These are phyloP conservation scores for Dendrolimus punctatus DNA, from an alignment of 1,140 invertebrate genomes.

Conservation along the genomic window DNA sequence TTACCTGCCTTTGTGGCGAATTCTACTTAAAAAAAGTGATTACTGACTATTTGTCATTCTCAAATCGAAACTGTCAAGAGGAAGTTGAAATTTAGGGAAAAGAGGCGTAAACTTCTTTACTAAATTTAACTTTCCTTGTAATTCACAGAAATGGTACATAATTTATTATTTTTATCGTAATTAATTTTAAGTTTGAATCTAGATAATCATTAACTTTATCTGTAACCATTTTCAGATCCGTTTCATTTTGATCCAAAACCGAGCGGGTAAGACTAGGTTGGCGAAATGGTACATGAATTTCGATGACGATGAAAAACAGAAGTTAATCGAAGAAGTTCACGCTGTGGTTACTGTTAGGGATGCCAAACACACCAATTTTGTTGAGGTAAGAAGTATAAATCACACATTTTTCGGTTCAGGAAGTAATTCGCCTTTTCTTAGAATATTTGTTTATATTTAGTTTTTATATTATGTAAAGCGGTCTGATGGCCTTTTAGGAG, in stretches of 20 bases:
- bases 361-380: constrained; percentile 99
- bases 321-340: constrained; percentile 99
- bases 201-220: neutral
- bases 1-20: no score
- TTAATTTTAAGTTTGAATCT: neutral
- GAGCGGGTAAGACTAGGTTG: constrained; percentile 98
- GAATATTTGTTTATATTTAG: no score
- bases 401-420: no score
- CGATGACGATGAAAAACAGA: constrained; percentile 99
- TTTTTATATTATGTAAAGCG: no score
- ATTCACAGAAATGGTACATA: constrained; percentile 3
- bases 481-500: no score
- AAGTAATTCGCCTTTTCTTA: no score
- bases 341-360: constrained; percentile 99
- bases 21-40: no score
- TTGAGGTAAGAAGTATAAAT: constrained; percentile 84
- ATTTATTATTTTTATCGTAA: constrained; percentile 1
- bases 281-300: constrained; percentile 99
- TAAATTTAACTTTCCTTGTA: neutral
- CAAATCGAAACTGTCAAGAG: neutral
- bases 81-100: constrained; percentile 13
- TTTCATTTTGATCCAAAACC: constrained; percentile 99
- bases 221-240: constrained; percentile 84
- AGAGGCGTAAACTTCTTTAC: constrained; percentile 27
- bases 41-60: constrained; percentile 1